These are phyloP conservation scores for Beaufortia kweichowensis DNA, from an alignment of 2,113 vertebrate species.

Conservation along the genomic window DNA sequence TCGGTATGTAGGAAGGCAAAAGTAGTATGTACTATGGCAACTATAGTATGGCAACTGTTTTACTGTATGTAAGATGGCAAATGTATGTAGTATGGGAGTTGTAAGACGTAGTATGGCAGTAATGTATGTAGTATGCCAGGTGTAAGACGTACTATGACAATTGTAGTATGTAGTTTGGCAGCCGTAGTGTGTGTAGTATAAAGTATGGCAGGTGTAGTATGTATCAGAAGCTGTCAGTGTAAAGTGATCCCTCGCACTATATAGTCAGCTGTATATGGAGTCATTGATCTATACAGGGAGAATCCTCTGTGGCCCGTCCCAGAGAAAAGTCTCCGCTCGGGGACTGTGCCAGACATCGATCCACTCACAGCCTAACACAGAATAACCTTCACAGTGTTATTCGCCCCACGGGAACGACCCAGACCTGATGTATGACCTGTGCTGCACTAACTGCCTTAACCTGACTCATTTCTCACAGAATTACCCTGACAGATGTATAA, in stretches of 20 bases:
- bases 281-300: constrained; percentile 58
- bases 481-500: not conserved
- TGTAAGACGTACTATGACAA: too few relatives aligned
- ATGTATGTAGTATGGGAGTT: too few relatives aligned
- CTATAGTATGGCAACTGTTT: too few relatives aligned
- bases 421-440: not conserved
- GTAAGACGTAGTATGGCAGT: too few relatives aligned
- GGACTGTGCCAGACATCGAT: constrained; percentile 43
- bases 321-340: constrained; percentile 24
- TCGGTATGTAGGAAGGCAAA: too few relatives aligned
- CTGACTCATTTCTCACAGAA: not conserved
- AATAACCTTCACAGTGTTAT: constrained; percentile 34
- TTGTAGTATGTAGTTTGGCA: too few relatives aligned
- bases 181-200: too few relatives aligned
- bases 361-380: not conserved
- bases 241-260: constrained; percentile 50
- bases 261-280: constrained; percentile 25
- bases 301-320: constrained; percentile 52
- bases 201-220: not conserved
- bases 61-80: too few relatives aligned
- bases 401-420: not conserved
- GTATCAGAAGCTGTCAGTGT: constrained; percentile 17
- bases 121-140: too few relatives aligned
- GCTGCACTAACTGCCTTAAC: not conserved
- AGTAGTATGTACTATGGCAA: too few relatives aligned